These are phyloP conservation scores for Synergus laeviventris DNA, from an alignment of 2,888 invertebrate species.

Conservation along the genomic window DNA sequence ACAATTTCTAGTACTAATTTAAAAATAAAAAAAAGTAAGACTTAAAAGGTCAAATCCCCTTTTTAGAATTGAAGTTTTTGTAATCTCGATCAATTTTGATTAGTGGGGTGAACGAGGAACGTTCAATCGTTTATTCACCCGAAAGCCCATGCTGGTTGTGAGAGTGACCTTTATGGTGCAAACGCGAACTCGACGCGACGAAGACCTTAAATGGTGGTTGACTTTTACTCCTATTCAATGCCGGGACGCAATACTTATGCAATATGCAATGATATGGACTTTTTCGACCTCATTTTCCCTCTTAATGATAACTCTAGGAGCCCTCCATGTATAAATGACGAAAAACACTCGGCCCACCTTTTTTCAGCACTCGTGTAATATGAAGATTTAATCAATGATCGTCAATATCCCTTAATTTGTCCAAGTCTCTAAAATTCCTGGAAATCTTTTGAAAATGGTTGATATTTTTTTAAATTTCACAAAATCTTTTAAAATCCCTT, in stretches of 20 bases:
- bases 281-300: slow-evolving; percentile 11
- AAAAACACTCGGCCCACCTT: neutral
- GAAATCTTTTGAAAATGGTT: no score
- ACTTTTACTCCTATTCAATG: slow-evolving; percentile 61
- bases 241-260: slow-evolving; percentile 45
- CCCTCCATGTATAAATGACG: neutral
- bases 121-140: slow-evolving; percentile 39
- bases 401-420: no score
- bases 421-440: no score
- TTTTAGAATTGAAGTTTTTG: neutral
- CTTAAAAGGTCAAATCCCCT: no score
- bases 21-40: no score
- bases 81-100: neutral
- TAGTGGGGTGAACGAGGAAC: slow-evolving; percentile 40
- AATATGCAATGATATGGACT: slow-evolving; percentile 47
- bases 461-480: no score
- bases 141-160: slow-evolving; percentile 12
- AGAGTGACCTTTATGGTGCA: slow-evolving; percentile 47
- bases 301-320: neutral
- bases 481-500: no score
- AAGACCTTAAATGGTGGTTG: slow-evolving; percentile 67
- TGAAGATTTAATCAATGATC: neutral
- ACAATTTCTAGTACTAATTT: no score
- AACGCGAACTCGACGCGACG: slow-evolving; percentile 55
- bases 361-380: neutral